phyloP scores from a whole-genome alignment of 2,113 vertebrate genomes.

The Amblyornis subalaris region DNA sequence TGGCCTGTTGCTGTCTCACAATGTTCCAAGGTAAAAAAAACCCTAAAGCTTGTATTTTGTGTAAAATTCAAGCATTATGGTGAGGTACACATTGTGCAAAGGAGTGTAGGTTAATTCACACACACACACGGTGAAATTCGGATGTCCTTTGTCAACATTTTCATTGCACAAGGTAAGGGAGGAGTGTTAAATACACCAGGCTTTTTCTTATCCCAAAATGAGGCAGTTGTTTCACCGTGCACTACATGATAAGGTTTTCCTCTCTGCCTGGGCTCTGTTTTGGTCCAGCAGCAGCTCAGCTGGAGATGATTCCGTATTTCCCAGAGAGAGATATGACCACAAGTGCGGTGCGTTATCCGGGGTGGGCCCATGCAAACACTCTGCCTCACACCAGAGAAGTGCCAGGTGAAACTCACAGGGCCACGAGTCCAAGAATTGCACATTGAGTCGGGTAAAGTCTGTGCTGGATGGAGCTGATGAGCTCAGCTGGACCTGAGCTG shows the following conservation, averaged over 20 bases:
- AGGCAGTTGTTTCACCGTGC: neutral
- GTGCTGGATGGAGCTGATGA: neutral
- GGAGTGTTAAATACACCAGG: neutral
- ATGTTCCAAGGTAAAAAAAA: neutral
- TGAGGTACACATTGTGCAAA: neutral
- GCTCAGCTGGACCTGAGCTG: neutral
- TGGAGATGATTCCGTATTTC: neutral
- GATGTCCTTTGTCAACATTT: neutral
- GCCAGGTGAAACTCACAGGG: neutral
- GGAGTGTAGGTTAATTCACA: neutral
- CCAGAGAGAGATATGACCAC: neutral
- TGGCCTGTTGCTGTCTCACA: neutral
- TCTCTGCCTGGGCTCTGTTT: neutral
- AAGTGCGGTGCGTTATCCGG: neutral
- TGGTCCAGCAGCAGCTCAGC: neutral
- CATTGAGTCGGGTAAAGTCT: neutral
- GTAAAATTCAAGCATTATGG: neutral
- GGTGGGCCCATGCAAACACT: neutral
- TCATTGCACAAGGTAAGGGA: neutral
- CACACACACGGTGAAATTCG: neutral
- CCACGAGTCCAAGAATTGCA: neutral
- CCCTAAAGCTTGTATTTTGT: rapidly evolving
- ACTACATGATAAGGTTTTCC: neutral
- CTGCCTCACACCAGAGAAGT: neutral
- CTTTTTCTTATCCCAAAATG: neutral